Conservation (phyloP, 2,888 invertebrate species). For the Dryobota labecula region DNA sequence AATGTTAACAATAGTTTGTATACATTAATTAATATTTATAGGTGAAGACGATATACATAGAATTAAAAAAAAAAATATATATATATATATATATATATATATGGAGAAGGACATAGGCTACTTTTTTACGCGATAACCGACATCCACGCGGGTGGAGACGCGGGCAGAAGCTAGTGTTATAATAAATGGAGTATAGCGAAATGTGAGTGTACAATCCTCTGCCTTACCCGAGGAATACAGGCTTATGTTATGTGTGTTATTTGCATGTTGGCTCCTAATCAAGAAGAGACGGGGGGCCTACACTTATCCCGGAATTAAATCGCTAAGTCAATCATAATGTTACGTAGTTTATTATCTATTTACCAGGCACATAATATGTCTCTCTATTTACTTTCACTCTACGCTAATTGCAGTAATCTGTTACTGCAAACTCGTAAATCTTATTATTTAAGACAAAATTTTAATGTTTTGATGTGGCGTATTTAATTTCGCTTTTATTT, state of each 20-base stretch:
- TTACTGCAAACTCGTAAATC: conserved; percentile 43
- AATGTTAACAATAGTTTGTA: no score
- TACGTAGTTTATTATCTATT: conserved; percentile 1
- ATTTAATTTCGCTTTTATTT: conserved; percentile 19
- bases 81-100: no score
- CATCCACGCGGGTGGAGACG: no score
- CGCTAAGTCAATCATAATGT: neutral
- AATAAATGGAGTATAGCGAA: no score
- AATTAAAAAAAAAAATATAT: no score
- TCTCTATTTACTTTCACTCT: conserved; percentile 11
- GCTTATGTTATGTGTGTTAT: neutral
- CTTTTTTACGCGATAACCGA: no score
- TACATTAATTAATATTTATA: no score
- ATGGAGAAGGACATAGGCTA: no score
- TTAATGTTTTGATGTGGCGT: conserved; percentile 23
- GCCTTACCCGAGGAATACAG: no score
- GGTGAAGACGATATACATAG: no score
- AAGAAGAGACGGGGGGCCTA: neutral
- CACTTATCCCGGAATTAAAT: conserved; percentile 8
- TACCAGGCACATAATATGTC: conserved; percentile 9
- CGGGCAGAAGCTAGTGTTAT: no score
- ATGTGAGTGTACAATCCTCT: no score
- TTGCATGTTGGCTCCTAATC: neutral
- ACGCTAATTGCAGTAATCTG: conserved; percentile 45
- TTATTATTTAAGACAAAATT: conserved; percentile 30